Percentiles rank a stretch among this genome's conserved stretches.
phyloP scores from a whole-genome alignment of 2,888 invertebrate species.

The Ormyrus pomaceus region DNA sequence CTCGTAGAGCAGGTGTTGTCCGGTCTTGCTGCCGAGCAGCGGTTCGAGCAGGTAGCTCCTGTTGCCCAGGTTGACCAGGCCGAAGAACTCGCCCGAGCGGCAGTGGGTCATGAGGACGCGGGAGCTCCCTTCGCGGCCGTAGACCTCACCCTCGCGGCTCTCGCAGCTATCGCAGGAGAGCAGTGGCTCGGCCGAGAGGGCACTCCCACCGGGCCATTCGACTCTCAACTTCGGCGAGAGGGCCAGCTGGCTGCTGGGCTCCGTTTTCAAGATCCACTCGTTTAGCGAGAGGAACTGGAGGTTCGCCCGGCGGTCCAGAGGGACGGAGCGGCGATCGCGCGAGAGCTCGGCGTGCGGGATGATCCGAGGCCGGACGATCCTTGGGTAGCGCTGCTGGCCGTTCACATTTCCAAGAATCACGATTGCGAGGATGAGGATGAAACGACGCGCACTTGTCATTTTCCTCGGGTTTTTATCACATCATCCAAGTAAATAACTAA shows the following conservation, averaged over 20 bases:
- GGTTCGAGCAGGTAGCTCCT: constrained; percentile 78
- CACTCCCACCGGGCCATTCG: constrained; percentile 54
- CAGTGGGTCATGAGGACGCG: constrained; percentile 78
- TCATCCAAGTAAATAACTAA: too few relatives aligned
- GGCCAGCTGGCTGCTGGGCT: constrained; percentile 59
- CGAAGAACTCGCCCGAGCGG: constrained; percentile 76
- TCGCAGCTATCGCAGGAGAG: constrained; percentile 28
- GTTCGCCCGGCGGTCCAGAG: constrained; percentile 15
- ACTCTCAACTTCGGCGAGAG: constrained; percentile 60
- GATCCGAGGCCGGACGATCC: constrained; percentile 64
- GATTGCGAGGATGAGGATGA: not conserved
- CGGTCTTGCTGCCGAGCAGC: constrained; percentile 44
- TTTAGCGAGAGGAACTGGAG: constrained; percentile 60
- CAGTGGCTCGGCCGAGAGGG: not conserved
- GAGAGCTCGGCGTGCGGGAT: constrained; percentile 52
- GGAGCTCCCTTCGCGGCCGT: constrained; percentile 25
- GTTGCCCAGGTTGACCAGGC: constrained; percentile 76
- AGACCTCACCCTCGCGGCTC: constrained; percentile 39
- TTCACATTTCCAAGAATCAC: constrained; percentile 1
- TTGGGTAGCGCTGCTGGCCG: constrained; percentile 48
- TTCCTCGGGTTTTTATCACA: too few relatives aligned
- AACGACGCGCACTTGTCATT: too few relatives aligned
- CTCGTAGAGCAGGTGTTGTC: constrained; percentile 65
- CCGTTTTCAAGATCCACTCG: constrained; percentile 66
- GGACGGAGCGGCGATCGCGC: constrained; percentile 49